Conservation (phyloP, 2,888 invertebrate species). For the Agonopterix arenella region DNA sequence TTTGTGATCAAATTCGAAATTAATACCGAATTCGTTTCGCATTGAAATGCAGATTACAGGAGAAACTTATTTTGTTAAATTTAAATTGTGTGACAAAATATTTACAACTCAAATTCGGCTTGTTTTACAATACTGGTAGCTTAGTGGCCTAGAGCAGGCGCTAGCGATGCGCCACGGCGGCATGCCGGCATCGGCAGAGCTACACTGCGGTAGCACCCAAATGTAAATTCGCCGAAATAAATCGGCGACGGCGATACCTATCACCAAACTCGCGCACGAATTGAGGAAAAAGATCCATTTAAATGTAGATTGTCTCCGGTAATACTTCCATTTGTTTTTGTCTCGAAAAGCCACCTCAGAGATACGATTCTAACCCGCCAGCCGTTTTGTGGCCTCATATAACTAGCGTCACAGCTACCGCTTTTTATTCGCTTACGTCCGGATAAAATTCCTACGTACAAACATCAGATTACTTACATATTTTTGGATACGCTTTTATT, state of each 20-base stretch:
- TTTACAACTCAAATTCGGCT: neutral
- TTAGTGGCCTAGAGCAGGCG: neutral
- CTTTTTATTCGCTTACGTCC: slow-evolving; percentile 26
- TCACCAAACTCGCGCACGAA: slow-evolving; percentile 67
- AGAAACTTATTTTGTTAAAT: too few species aligned
- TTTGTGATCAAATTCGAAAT: too few species aligned
- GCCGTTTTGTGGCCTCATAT: slow-evolving; percentile 45
- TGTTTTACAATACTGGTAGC: neutral
- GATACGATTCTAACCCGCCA: slow-evolving; percentile 53
- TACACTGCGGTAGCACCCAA: slow-evolving; percentile 24
- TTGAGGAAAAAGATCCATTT: slow-evolving; percentile 75
- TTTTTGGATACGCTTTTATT: neutral
- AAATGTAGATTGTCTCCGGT: slow-evolving; percentile 73
- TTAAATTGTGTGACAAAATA: neutral
- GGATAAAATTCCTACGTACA: slow-evolving; percentile 15
- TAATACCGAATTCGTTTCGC: too few species aligned
- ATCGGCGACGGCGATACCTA: slow-evolving; percentile 68
- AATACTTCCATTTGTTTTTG: slow-evolving; percentile 76
- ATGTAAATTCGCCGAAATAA: slow-evolving; percentile 69
- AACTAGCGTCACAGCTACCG: slow-evolving; percentile 18
- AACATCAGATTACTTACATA: neutral
- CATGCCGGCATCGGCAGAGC: neutral
- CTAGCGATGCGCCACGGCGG: neutral
- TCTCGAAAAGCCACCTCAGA: slow-evolving; percentile 53
- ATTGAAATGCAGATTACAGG: too few species aligned